Evolutionary conservation across 2,797 vertebrate genomes (phyloP).

Genomic region (Pantherophis vulpinus): DNA sequence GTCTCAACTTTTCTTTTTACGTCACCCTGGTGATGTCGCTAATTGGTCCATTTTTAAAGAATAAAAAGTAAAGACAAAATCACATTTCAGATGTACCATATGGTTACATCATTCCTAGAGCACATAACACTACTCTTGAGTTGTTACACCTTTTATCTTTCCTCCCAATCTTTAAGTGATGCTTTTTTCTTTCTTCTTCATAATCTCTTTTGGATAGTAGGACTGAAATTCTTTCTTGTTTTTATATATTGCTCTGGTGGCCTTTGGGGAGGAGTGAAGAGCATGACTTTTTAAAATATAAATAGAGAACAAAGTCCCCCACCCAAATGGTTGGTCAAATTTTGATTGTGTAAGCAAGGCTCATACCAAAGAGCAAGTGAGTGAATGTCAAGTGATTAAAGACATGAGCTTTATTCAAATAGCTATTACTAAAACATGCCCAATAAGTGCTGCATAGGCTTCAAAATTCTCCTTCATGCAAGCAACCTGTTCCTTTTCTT

Average conservation of each 20-base stretch:
- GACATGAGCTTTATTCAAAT: neutral
- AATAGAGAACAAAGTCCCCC: neutral
- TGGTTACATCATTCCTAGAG: neutral
- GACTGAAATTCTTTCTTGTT: neutral
- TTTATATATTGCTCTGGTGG: neutral
- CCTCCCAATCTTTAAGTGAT: neutral
- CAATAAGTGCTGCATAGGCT: neutral
- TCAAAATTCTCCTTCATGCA: neutral
- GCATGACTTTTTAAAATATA: neutral
- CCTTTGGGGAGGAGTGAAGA: neutral
- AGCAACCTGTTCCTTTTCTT: neutral
- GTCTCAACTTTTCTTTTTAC: constrained; percentile 81
- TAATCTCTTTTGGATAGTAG: neutral
- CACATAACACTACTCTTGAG: neutral
- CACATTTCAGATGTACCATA: constrained; percentile 1
- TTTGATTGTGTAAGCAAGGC: neutral
- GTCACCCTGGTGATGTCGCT: constrained; percentile 84
- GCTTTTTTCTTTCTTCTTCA: neutral
- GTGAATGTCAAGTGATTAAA: neutral
- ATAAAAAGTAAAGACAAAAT: constrained; percentile 25
- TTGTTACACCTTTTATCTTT: neutral
- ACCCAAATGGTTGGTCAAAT: neutral
- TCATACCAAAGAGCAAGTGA: neutral
- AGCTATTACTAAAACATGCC: neutral
- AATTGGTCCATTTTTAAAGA: neutral